phyloP scores from a whole-genome alignment of 2,888 invertebrate genomes.

The Lamellibrachia satsuma region DNA sequence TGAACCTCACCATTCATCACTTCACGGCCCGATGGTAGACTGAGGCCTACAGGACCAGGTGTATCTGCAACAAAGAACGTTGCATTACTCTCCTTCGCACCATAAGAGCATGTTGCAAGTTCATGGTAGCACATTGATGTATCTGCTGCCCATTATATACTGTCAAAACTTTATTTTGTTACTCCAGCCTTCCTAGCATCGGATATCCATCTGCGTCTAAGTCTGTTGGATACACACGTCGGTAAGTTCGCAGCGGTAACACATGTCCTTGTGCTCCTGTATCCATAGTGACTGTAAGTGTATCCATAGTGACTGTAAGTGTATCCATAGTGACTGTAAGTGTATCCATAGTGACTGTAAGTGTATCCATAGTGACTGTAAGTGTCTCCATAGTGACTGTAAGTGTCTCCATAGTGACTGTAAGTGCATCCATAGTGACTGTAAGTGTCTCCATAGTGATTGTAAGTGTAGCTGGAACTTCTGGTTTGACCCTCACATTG shows the following conservation, averaged over 20 bases:
- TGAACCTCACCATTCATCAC: background rate
- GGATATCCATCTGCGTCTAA: background rate
- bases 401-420: no score
- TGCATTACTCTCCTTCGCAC: background rate
- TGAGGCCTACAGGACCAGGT: background rate
- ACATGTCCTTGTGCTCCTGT: background rate
- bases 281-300: background rate
- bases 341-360: no score
- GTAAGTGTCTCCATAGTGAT: no score
- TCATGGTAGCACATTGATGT: background rate
- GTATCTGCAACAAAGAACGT: conserved; percentile 14
- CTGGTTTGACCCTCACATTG: background rate
- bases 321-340: no score
- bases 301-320: no score
- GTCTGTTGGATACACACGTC: conserved; percentile 13
- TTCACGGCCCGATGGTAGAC: conserved; percentile 7
- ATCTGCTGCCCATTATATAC: conserved; percentile 14
- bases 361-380: no score
- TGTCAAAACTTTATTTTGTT: background rate
- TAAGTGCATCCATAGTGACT: no score
- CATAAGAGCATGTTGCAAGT: background rate
- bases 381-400: background rate
- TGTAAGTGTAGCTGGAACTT: background rate
- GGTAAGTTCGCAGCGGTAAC: background rate
- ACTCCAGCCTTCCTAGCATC: background rate